A percentile compares a stretch with the other conserved stretches of the same genome.
phyloP scores from a whole-genome alignment of 2,888 invertebrate genomes.

The Spisula subtruncata region DNA sequence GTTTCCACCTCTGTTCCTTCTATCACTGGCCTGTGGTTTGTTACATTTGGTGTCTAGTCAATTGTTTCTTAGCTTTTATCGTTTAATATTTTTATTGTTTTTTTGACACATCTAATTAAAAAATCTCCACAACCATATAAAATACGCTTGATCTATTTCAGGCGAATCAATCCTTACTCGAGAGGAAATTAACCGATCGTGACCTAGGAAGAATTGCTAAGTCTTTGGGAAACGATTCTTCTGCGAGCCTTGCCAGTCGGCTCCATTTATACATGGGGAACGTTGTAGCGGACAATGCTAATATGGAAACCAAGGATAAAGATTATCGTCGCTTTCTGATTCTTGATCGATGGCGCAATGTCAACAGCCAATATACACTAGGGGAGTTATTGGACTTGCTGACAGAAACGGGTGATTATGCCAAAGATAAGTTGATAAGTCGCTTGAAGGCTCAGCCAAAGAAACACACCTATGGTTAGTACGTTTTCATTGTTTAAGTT shows the following conservation, averaged over 20 bases:
- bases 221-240: background rate
- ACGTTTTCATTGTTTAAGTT: too few relatives aligned
- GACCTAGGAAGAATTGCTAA: slow-evolving; percentile 25
- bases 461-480: slow-evolving; percentile 19
- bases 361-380: background rate
- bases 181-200: background rate
- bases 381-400: slow-evolving; percentile 11
- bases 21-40: too few relatives aligned
- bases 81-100: background rate
- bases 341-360: background rate
- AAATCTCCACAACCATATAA: too few relatives aligned
- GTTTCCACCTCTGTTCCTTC: too few relatives aligned
- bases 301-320: background rate
- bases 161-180: background rate
- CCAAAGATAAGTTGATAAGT: background rate
- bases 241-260: background rate
- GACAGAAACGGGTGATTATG: slow-evolving; percentile 24
- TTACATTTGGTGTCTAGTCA: too few relatives aligned
- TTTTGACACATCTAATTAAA: too few relatives aligned
- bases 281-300: slow-evolving; percentile 16
- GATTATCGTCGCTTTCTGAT: background rate
- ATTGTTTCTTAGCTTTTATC: too few relatives aligned
- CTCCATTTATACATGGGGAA: background rate
- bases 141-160: background rate
- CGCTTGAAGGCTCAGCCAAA: background rate